Evolutionary conservation across 2,888 invertebrate genomes (phyloP), one percentile per base, ranked within the genome.

Genomic region (Parnassius orleans): DNA sequence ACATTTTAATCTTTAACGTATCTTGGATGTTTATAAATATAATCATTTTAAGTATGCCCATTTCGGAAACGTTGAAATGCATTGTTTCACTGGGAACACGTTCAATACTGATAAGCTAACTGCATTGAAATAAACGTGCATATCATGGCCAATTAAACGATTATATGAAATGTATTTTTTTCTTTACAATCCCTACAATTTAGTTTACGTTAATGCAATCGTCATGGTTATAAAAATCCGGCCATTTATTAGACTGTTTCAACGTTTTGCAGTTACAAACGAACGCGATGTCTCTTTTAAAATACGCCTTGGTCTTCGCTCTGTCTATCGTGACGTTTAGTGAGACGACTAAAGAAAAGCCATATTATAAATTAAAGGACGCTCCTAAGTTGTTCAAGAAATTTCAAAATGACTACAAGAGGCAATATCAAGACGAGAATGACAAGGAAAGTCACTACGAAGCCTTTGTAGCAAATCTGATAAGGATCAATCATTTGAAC

Each of bases 401-500:
- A 46, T 61, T 61, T 41, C 61, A 56, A 33, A 52, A 51, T 12
- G 46, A 61, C 12, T 52, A 55, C 11, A 61, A 61, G 33, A 61
- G 61, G 42, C 61, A 61, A 15, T 61, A 61, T 12, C 46, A 52
- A 12, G 41, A 44, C 10, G 52, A 52, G 3, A 19, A 61, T 7
- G 61, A 56, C 5, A 15, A 24, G n/a, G 56, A 61, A n/a, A 56
- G 12, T 15, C 61, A 61, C 24, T 61, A 51, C 12, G 55, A 60
- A 46, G 51, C 33, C 11, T 61, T 61, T 33, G 52, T 61, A 12
- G 24, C 43, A 12, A 56, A 51, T 41, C 33, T 61, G 12, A 41
- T 61, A 12, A 55, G 15, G 41, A 61, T 61, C 2, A 56, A 61
- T 51, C 55, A 56, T 44, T 61, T 61, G 9, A 61, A 61, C 51